Evolutionary conservation across 2,888 invertebrate species (phyloP).

Genomic region (Drosophila bunnanda): DNA sequence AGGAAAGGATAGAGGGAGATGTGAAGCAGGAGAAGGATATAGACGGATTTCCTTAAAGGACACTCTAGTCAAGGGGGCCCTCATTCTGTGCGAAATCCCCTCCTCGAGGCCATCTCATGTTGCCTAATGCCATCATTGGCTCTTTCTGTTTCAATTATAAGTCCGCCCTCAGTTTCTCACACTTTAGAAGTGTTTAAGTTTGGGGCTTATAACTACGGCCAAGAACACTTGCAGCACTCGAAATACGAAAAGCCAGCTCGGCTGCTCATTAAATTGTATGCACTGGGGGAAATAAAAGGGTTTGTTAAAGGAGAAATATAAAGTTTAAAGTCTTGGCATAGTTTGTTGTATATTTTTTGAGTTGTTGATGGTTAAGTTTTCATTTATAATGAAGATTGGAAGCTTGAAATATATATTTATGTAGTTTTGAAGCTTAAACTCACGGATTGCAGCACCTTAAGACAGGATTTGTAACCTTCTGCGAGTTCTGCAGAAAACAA

Average conservation of each 20-base stretch:
- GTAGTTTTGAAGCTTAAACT: neutral
- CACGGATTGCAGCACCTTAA: neutral
- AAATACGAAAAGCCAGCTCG: conserved; percentile 51
- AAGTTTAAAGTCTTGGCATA: too few relatives aligned
- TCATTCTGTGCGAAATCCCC: conserved; percentile 26
- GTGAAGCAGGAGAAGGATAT: neutral
- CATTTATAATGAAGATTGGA: too few relatives aligned
- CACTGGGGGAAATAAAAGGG: neutral
- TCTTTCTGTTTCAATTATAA: conserved; percentile 42
- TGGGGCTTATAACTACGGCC: conserved; percentile 58
- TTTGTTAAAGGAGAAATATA: too few relatives aligned
- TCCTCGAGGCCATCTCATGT: conserved; percentile 41
- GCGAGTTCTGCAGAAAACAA: neutral
- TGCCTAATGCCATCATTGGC: conserved; percentile 51
- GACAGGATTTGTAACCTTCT: neutral
- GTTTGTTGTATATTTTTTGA: neutral
- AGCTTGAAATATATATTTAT: neutral
- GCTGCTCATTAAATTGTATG: conserved; percentile 62
- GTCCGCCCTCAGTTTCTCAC: conserved; percentile 10
- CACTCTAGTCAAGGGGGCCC: conserved; percentile 33
- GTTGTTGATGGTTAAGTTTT: neutral
- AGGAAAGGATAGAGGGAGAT: conserved; percentile 2
- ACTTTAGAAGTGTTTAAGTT: conserved; percentile 27
- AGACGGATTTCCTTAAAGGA: conserved; percentile 36
- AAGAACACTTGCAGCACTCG: conserved; percentile 59